phyloP scores from a whole-genome alignment of 1,140 invertebrate species.

The Drosophila bipectinata region DNA sequence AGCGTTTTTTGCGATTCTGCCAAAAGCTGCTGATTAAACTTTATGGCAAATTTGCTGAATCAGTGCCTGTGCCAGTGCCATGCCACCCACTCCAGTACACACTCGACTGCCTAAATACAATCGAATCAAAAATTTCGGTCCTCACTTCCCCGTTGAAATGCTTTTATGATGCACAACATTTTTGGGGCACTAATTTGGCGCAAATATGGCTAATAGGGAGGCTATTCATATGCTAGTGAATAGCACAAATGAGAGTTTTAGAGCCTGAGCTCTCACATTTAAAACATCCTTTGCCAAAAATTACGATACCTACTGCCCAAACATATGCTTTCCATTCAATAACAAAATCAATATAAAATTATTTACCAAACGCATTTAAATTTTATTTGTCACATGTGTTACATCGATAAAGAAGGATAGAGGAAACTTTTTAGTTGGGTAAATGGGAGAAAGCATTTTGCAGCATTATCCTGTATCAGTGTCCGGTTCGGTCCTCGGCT shows the following conservation, averaged over 20 bases:
- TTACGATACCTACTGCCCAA: constrained; percentile 24
- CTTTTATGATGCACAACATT: constrained; percentile 57
- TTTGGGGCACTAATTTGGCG: constrained; percentile 57
- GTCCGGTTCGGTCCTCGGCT: constrained; percentile 45
- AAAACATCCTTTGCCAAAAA: neutral
- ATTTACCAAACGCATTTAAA: constrained; percentile 73
- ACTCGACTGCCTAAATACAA: constrained; percentile 51
- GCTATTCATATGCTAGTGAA: constrained; percentile 16
- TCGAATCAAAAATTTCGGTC: constrained; percentile 61
- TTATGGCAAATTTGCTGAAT: constrained; percentile 81
- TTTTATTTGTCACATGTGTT: constrained; percentile 75
- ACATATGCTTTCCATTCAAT: constrained; percentile 12
- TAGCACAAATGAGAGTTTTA: neutral
- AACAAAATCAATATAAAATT: constrained; percentile 43
- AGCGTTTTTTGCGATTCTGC: constrained; percentile 32
- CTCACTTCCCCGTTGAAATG: constrained; percentile 27
- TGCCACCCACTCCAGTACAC: constrained; percentile 1
- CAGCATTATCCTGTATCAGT: constrained; percentile 40
- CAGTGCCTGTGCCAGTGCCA: constrained; percentile 43
- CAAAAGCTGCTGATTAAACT: constrained; percentile 81
- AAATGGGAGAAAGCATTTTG: constrained; percentile 37
- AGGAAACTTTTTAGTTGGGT: constrained; percentile 40
- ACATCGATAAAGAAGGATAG: constrained; percentile 8
- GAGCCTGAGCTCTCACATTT: neutral
- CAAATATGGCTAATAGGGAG: constrained; percentile 54